A percentile compares a stretch with the other conserved stretches of the same genome.
phyloP scores from a whole-genome alignment of 2,113 vertebrate species.

The Petroica traversi region DNA sequence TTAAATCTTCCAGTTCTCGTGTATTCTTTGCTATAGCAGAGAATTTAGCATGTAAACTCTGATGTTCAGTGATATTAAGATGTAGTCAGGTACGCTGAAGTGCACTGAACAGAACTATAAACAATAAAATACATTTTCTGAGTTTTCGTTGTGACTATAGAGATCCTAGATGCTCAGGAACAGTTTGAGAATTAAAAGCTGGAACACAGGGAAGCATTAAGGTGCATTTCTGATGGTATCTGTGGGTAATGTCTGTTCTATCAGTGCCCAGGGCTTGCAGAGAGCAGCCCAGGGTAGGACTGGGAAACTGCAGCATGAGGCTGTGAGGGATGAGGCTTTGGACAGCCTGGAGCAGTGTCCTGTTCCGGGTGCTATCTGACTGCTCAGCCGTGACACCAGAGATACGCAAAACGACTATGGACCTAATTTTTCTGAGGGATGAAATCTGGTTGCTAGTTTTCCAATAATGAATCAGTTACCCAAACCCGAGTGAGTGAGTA shows the following conservation, averaged over 20 bases:
- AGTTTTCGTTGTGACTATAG: neutral
- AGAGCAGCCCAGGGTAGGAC: neutral
- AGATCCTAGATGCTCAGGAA: neutral
- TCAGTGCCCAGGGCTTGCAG: neutral
- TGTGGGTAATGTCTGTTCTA: accelerated
- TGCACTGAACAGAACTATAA: neutral
- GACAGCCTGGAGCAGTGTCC: neutral
- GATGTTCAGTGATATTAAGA: neutral
- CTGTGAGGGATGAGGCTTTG: neutral
- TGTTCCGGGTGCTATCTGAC: neutral
- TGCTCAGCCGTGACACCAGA: neutral
- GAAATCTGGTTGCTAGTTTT: neutral
- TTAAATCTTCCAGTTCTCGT: neutral
- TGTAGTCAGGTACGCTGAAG: neutral
- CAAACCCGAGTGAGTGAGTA: neutral
- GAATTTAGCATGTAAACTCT: neutral
- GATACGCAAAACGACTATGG: neutral
- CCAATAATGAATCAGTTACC: neutral
- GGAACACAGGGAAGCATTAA: neutral
- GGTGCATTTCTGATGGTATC: neutral
- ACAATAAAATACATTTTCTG: neutral
- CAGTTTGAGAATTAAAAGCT: neutral
- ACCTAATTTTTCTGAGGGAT: neutral
- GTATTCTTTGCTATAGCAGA: neutral
- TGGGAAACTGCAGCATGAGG: accelerated